phyloP scores from a whole-genome alignment of 2,113 vertebrate species.

The Xiphophorus maculatus region DNA sequence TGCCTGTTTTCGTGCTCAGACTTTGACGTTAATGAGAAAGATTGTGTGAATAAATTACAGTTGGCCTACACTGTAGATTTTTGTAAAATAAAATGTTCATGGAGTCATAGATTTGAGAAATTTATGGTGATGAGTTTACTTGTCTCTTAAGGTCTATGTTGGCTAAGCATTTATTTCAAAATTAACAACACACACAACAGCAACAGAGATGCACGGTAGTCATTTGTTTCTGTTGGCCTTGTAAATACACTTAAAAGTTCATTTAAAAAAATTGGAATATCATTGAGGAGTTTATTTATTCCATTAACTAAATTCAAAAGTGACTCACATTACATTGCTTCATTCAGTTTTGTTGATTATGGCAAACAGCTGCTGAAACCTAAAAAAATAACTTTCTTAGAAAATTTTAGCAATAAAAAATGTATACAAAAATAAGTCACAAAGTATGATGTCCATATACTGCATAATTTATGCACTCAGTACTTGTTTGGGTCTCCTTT shows the following conservation, averaged over 20 bases:
- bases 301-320: not conserved
- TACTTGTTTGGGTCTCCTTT: not conserved
- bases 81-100: not conserved
- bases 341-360: no score
- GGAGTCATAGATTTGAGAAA: not conserved
- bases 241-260: not conserved
- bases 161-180: not conserved
- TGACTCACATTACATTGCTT: no score
- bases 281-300: not conserved
- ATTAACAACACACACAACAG: not conserved
- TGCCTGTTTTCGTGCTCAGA: not conserved
- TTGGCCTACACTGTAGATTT: not conserved
- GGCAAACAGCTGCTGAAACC: no score
- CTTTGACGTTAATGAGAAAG: not conserved
- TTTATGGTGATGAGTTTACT: not conserved
- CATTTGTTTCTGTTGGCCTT: not conserved
- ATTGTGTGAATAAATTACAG: not conserved
- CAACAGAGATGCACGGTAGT: not conserved
- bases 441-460: not conserved
- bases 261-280: not conserved
- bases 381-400: no score
- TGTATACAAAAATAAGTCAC: not conserved
- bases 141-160: not conserved
- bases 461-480: not conserved
- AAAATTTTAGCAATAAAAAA: no score